Evolutionary conservation across 2,797 vertebrate species (phyloP), one percentile per base, ranked within the genome.

Genomic region (Calcarius lapponicus): DNA sequence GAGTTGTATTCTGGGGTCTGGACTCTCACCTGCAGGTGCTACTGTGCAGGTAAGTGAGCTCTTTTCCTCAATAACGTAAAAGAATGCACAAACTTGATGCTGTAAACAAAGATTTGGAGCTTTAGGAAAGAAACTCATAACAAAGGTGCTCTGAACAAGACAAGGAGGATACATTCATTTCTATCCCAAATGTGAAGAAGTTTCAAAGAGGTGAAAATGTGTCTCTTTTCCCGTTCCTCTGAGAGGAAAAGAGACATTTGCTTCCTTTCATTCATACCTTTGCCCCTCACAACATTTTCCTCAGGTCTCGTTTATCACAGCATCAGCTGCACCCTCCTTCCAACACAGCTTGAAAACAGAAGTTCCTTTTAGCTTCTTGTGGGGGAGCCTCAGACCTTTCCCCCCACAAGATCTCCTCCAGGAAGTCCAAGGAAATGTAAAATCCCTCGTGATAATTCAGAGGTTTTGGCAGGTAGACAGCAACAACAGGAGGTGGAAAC

Each of bases 401-500:
- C 13, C 66, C 36, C 36, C 10, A 3, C 17, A 42, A 21, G 32
- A 51, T 79, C 65, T 90, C 47, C 78, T 70, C n/a, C 3, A 19
- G 57, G 71, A 94, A 82, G 80, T 74, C 93, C 93, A 88, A 85
- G 65, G 78, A 95, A 95, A 89, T 32, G 36, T 57, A 10, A 76
- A 90, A 26, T 94, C 83, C 36, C 85, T 21, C 11, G 61, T 56
- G 69, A 66, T 79, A 88, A 91, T 86, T 96, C 92, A 71, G 65
- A 70, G 81, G 12, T 80, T 96, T 94, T 94, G 94, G 91, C 91
- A 95, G 95, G 86, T 97, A 97, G 90, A 96, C 64, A 95, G 90
- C 88, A 97, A 89, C 96, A 93, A 87, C 93, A 95, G 95, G 94
- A 97, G 96, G 93, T 95, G 84, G 89, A 91, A 96, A 94, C 19